These are phyloP conservation scores for Hylia prasina DNA, from an alignment of 2,113 vertebrate species.

Conservation along the genomic window DNA sequence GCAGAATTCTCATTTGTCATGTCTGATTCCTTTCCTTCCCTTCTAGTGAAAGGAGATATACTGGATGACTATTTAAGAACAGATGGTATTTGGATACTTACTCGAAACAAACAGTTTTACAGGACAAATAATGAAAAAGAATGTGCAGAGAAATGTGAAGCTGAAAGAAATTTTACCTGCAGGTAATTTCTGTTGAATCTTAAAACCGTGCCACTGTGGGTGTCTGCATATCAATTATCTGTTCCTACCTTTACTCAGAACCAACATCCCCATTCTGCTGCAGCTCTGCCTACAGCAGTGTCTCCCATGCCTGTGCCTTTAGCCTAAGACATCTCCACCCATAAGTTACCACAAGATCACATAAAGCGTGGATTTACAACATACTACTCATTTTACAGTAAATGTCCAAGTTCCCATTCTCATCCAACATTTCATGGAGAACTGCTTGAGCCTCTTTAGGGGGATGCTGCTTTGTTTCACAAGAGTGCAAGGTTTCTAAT, in stretches of 20 bases:
- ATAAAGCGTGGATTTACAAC: neutral
- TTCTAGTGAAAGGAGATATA: conserved; percentile 59
- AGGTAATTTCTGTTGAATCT: conserved; percentile 48
- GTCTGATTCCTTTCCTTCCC: neutral
- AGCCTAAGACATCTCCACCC: neutral
- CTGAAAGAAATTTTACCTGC: conserved; percentile 69
- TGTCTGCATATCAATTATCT: neutral
- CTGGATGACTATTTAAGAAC: conserved; percentile 68
- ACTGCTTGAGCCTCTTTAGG: neutral
- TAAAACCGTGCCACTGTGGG: neutral
- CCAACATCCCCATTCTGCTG: neutral
- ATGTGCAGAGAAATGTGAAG: conserved; percentile 69
- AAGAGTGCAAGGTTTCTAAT: neutral
- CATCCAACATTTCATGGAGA: neutral
- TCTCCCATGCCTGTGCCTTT: neutral
- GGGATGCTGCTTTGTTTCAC: neutral
- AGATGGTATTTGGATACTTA: conserved; percentile 66
- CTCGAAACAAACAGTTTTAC: conserved; percentile 1
- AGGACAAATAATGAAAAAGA: neutral
- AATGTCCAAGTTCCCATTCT: neutral
- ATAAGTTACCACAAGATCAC: neutral
- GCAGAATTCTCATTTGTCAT: neutral
- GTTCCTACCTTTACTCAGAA: neutral
- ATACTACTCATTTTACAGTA: neutral
- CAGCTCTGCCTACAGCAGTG: neutral